A percentile compares a stretch with the other conserved stretches of the same genome.
Evolutionary conservation across 2,888 invertebrate genomes (phyloP).

Genomic region (Argyresthia albistria): DNA sequence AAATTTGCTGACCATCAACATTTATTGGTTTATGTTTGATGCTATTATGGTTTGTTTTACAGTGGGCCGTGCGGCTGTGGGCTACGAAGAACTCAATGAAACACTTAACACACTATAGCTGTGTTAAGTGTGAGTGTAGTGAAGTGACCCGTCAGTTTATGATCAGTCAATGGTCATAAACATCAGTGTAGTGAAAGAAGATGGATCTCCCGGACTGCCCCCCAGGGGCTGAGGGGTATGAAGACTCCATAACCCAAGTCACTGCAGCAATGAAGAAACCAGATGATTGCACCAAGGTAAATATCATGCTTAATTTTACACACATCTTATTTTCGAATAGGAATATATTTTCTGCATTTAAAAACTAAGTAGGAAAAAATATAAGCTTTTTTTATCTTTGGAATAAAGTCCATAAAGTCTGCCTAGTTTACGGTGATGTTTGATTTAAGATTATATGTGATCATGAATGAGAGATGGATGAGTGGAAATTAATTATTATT

Average conservation of each 20-base stretch:
- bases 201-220: slow-evolving; percentile 67
- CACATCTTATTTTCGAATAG: neutral
- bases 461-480: too few relatives aligned
- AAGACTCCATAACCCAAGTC: slow-evolving; percentile 40
- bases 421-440: too few relatives aligned
- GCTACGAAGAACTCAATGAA: slow-evolving; percentile 20
- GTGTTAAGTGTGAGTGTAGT: slow-evolving; percentile 10
- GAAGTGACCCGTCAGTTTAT: slow-evolving; percentile 39
- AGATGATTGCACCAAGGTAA: slow-evolving; percentile 59
- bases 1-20: neutral
- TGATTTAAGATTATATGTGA: too few relatives aligned
- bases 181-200: slow-evolving; percentile 60
- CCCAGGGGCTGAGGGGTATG: slow-evolving; percentile 61
- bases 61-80: slow-evolving; percentile 17
- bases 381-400: too few relatives aligned
- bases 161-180: slow-evolving; percentile 51
- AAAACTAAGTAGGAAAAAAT: neutral
- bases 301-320: slow-evolving; percentile 20
- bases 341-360: neutral
- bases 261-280: slow-evolving; percentile 30
- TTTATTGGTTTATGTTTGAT: slow-evolving; percentile 14
- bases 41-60: slow-evolving; percentile 28
- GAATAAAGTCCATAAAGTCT: too few relatives aligned
- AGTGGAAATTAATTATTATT: too few relatives aligned
- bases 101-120: slow-evolving; percentile 3